Base-by-base conservation (phyloP, 2,888 invertebrate species). In the Platypus cylindrus region DNA sequence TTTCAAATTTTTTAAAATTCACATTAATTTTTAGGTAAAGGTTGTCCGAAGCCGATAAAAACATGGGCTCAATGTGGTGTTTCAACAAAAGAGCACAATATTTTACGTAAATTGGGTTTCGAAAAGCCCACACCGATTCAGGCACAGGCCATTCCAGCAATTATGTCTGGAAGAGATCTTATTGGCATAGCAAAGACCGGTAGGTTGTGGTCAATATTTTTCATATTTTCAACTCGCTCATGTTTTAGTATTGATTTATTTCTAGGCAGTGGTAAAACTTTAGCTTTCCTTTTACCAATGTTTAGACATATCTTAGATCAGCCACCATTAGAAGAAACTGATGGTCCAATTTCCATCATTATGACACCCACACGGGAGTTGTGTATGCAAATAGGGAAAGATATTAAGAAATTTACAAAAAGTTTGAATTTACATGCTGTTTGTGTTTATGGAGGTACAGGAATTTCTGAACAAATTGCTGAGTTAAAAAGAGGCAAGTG, bases 51-150 rank as follows among this genome's bases (percentile, higher is more conserved):
- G 56, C 85, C 86, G 0, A 89, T 99, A 40, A 86, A 78, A 65
- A 78, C 82, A 0, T 99, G 98, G 98, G 94, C 98, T 0, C 98
- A 99, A 53, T 94, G 93, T 58, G 98, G 98, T 3, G 87, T 95
- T 13, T 90, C 90, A 41, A 90, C 90, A 57, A 94, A 91, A 58
- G 87, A 95, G 58, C 68, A 95, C 61, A 94, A 94, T 51, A 76
- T 85, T 45, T 63, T 98, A 37, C 93, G 87, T 60, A 90, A 81
- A 64, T 71, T 82, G 37, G 75, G 75, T 38, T 99, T 91, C 62
- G 91, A 93, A 51, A 95, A 93, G 60, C 98, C 98, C 0, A 98
- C 98, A 1, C 97, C 98, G 1, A 98, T 98, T 53, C 98, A 98
- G 64, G 81, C 89, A 34, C 98, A 99, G 65, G 97, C 95, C 2